A percentile compares a stretch with the other conserved stretches of the same genome.
Conservation (phyloP, 2,113 vertebrate species). For the Bettongia penicillata region DNA sequence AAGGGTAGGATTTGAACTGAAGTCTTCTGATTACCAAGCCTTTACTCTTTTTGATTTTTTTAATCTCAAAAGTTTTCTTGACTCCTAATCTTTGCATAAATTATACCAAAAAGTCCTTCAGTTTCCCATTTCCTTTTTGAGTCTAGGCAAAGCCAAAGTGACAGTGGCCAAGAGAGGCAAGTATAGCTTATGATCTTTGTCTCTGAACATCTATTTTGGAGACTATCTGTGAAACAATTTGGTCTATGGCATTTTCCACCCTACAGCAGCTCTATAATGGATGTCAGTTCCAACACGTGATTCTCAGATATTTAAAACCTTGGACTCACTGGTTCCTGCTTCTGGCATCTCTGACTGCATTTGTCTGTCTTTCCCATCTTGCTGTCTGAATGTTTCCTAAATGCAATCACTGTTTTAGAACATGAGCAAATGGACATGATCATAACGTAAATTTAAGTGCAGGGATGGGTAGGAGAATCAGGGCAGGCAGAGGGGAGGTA, state of each 20-base stretch:
- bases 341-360: slow-evolving; percentile 55
- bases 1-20: background rate
- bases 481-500: background rate
- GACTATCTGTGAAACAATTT: slow-evolving; percentile 31
- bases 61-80: background rate
- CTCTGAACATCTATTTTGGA: slow-evolving; percentile 56
- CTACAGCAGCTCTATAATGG: background rate
- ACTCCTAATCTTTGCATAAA: slow-evolving; percentile 9
- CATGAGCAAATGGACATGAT: slow-evolving; percentile 45
- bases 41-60: background rate
- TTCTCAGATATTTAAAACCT: slow-evolving; percentile 63
- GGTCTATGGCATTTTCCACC: slow-evolving; percentile 51
- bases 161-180: slow-evolving; percentile 49
- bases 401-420: slow-evolving; percentile 52
- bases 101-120: slow-evolving; percentile 37
- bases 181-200: slow-evolving; percentile 3
- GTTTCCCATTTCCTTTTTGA: slow-evolving; percentile 26
- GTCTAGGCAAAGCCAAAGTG: slow-evolving; percentile 38
- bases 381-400: slow-evolving; percentile 30
- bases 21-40: background rate
- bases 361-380: slow-evolving; percentile 55
- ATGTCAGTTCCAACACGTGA: slow-evolving; percentile 1
- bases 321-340: slow-evolving; percentile 51
- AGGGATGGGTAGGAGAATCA: background rate
- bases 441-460: slow-evolving; percentile 43